These are phyloP conservation scores for Apotomis betuletana DNA, from an alignment of 2,888 invertebrate genomes.

Conservation along the genomic window DNA sequence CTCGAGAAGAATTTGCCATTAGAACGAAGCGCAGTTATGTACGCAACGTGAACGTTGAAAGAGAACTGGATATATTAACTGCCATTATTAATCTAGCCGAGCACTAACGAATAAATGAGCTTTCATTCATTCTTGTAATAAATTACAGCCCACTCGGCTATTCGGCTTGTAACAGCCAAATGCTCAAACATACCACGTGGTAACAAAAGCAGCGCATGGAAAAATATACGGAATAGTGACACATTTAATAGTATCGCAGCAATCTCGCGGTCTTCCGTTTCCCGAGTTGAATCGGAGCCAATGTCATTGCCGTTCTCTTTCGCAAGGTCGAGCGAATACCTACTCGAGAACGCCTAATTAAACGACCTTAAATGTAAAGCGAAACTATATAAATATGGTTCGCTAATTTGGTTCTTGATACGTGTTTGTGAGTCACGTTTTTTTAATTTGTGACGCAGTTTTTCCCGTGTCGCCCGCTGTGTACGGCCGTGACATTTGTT, in stretches of 20 bases:
- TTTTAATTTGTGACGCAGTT: slow-evolving; percentile 76
- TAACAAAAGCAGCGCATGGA: background rate
- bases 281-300: slow-evolving; percentile 68
- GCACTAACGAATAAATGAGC: background rate
- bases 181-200: background rate
- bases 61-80: background rate
- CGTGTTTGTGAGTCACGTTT: slow-evolving; percentile 71
- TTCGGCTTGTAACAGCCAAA: slow-evolving; percentile 6
- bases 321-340: slow-evolving; percentile 65
- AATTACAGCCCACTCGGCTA: background rate
- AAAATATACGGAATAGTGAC: slow-evolving; percentile 31
- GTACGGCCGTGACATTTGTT: slow-evolving; percentile 80
- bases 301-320: slow-evolving; percentile 77
- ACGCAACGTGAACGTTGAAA: background rate
- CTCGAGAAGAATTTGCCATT: background rate
- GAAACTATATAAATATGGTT: slow-evolving; percentile 39
- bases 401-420: slow-evolving; percentile 31
- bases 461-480: slow-evolving; percentile 70
- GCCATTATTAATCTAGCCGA: background rate
- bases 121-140: background rate
- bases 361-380: slow-evolving; percentile 22
- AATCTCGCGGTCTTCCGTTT: slow-evolving; percentile 62
- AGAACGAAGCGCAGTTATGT: background rate
- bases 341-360: slow-evolving; percentile 54
- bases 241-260: slow-evolving; percentile 46